Evolutionary conservation across 2,113 vertebrate genomes (phyloP).

Genomic region (Desmodus rotundus): DNA sequence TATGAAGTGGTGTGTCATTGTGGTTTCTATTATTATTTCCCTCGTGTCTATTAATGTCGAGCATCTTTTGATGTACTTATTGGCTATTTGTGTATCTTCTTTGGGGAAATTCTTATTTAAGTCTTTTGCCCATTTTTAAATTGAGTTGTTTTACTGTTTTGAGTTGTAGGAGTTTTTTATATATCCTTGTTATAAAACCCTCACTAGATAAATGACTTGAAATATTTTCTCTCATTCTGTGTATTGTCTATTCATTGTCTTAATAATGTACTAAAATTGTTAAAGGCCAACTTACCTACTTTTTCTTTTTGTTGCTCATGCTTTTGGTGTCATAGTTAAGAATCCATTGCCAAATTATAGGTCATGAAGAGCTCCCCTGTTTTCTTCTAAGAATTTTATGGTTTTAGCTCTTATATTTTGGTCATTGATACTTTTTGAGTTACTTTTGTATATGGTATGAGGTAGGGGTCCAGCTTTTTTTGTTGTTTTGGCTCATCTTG

Average conservation of each 20-base stretch:
- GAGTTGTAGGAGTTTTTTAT: neutral
- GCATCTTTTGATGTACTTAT: too few species aligned
- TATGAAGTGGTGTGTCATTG: too few species aligned
- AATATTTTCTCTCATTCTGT: too few species aligned
- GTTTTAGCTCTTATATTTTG: neutral
- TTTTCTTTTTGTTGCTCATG: neutral
- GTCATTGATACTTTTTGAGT: neutral
- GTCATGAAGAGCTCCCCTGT: neutral
- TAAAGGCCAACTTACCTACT: neutral
- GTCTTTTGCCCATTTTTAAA: neutral
- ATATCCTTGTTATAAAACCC: neutral
- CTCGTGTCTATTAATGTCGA: too few species aligned
- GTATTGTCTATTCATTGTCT: neutral
- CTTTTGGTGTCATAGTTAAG: neutral
- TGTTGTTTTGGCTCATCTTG: neutral
- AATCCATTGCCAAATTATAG: neutral
- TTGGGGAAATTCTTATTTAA: too few species aligned
- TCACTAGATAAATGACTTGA: too few species aligned
- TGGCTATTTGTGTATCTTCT: too few species aligned
- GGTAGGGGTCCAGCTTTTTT: neutral
- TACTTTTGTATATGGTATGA: neutral
- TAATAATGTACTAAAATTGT: neutral
- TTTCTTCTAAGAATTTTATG: neutral
- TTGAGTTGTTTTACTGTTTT: neutral
- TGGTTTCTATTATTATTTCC: too few species aligned